Conservation (phyloP, 1,140 invertebrate genomes). For the Penaeus japonicus region DNA sequence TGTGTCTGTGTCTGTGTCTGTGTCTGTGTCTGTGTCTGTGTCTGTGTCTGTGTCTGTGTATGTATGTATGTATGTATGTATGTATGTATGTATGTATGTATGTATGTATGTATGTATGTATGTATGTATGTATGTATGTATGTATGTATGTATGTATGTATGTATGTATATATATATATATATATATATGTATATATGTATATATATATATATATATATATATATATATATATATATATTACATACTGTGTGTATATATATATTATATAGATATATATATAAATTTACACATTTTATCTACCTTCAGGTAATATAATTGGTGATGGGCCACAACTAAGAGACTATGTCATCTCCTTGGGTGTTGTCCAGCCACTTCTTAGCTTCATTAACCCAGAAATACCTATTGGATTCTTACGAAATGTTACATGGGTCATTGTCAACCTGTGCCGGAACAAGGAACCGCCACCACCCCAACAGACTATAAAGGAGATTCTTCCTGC, state of each 20-base stretch:
- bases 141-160: too few species aligned
- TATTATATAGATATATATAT: slow-evolving; percentile 20
- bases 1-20: too few species aligned
- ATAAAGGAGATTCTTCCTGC: slow-evolving; percentile 95
- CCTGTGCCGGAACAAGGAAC: slow-evolving; percentile 95
- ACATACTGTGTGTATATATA: not conserved
- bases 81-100: too few species aligned
- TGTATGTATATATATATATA: too few species aligned
- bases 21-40: too few species aligned
- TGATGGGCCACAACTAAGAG: slow-evolving; percentile 87
- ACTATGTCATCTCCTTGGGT: slow-evolving; percentile 90
- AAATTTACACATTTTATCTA: slow-evolving; percentile 26
- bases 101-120: too few species aligned
- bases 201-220: too few species aligned
- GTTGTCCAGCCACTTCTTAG: slow-evolving; percentile 87
- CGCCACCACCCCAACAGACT: slow-evolving; percentile 83
- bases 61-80: too few species aligned
- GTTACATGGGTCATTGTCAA: slow-evolving; percentile 99
- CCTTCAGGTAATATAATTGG: slow-evolving; percentile 83
- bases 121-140: too few species aligned
- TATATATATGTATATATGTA: too few species aligned
- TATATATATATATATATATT: too few species aligned
- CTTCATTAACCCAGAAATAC: slow-evolving; percentile 93
- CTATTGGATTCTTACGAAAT: slow-evolving; percentile 90
- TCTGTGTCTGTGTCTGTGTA: too few species aligned